Evolutionary conservation across 2,113 vertebrate genomes (phyloP).

Genomic region (Elanus axillaris): DNA sequence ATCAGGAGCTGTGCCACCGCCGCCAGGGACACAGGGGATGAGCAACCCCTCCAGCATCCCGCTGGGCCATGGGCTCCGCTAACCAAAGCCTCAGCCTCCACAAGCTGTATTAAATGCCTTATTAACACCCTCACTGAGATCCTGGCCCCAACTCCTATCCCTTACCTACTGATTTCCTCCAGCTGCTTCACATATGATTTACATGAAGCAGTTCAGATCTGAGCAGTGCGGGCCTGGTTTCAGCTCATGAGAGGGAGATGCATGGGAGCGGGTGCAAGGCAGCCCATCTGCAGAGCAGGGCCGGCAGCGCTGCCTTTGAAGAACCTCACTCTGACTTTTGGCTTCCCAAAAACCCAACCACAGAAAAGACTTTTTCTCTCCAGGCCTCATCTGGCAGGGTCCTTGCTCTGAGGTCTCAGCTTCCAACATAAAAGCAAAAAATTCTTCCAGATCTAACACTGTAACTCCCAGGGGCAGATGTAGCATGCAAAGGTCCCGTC

Average conservation of each 20-base stretch:
- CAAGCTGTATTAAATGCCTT: not conserved
- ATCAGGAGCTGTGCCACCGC: not conserved
- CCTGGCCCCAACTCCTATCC: not conserved
- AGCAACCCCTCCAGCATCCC: not conserved
- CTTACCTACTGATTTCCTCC: not conserved
- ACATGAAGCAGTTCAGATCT: not conserved
- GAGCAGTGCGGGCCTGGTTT: not conserved
- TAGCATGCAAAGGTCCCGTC: not conserved
- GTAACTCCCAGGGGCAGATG: not conserved
- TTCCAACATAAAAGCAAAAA: not conserved
- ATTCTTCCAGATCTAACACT: not conserved
- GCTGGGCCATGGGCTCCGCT: not conserved
- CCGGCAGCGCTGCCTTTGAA: not conserved
- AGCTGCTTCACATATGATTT: not conserved
- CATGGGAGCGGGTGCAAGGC: not conserved
- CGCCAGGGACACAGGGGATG: not conserved
- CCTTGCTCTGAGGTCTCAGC: not conserved
- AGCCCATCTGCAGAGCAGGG: conserved; percentile 13
- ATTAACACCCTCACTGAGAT: not conserved
- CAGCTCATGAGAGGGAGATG: not conserved
- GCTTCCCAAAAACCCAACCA: not conserved
- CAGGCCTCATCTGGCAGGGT: not conserved
- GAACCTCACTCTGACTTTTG: not conserved
- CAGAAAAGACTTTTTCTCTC: conserved; percentile 22
- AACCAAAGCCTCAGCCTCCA: not conserved